Evolutionary conservation across 2,888 invertebrate genomes (phyloP), one percentile per base, ranked within the genome.

Genomic region (Dendrolimus houi): DNA sequence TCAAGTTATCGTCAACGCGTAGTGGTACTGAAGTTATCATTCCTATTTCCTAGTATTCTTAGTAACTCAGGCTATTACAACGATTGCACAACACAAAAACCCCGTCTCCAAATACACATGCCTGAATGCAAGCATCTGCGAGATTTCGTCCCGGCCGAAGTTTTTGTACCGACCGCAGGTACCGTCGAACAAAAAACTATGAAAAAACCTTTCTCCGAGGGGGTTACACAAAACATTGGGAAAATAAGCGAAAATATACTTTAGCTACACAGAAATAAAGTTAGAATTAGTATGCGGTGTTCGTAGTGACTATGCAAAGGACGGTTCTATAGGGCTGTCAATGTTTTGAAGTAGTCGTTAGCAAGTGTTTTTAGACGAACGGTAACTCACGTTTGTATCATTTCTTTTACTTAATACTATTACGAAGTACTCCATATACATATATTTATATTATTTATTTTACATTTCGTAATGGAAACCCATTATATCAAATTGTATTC

Each of bases 101-200:
- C 55, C 17, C 55, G 9, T 47, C 41, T 47, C 55, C 54, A 40
- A 40, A 12, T 40, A n/a, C 54, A 40, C 55, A 47, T 52, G 52
- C 52, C 17, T 13, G 40, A 14, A 52, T 55, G 52, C n/a, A 52
- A 52, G 52, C 42, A 55, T 55, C 52, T 14, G 56, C 64, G 47
- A 47, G 47, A 47, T 47, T 47, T 47, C 47, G 47, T 47, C 47
- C 47, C 68, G 64, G 63, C 61, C 54, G 64, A 66, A 65, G 68
- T 81, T 83, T 83, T 84, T 83, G 78, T 81, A 59, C 57, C 54
- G 61, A 71, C 73, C 73, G 79, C 86, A 87, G 87, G 87, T 87
- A 87, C 79, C 64, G 59, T 71, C 64, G 66, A 67, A 66, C 70
- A 74, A 81, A 85, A 83, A 82, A 77, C 64, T 57, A 65, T 63